phyloP scores from a whole-genome alignment of 2,888 invertebrate genomes.

The Spilarctia lutea region DNA sequence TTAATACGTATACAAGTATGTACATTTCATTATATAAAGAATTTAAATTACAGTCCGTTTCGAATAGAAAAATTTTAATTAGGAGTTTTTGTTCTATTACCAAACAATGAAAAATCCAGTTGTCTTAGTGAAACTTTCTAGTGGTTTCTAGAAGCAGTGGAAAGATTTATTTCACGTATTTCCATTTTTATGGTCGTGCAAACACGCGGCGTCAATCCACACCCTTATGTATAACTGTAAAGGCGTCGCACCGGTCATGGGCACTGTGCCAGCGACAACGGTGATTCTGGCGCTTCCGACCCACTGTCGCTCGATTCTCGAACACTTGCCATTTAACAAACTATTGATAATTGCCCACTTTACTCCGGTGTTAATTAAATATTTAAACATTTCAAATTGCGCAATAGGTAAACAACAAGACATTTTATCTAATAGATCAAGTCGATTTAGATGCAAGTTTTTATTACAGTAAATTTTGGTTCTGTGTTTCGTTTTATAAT shows the following conservation, averaged over 20 bases:
- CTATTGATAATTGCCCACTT: slow-evolving; percentile 42
- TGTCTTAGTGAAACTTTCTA: slow-evolving; percentile 34
- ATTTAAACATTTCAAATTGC: slow-evolving; percentile 34
- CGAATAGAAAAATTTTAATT: slow-evolving; percentile 48
- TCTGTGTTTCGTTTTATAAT: slow-evolving; percentile 29
- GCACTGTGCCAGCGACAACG: slow-evolving; percentile 77
- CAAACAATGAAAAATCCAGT: slow-evolving; percentile 38
- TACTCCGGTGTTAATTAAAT: slow-evolving; percentile 46
- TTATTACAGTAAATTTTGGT: slow-evolving; percentile 28
- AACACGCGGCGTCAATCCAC: slow-evolving; percentile 50
- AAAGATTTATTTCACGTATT: slow-evolving; percentile 43
- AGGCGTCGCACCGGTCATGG: slow-evolving; percentile 68
- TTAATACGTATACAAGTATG: slow-evolving; percentile 31
- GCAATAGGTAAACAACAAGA: slow-evolving; percentile 41
- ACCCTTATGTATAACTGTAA: slow-evolving; percentile 57
- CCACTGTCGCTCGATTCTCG: slow-evolving; percentile 35
- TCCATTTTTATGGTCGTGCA: slow-evolving; percentile 51
- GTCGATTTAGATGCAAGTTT: slow-evolving; percentile 26
- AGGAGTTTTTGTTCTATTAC: slow-evolving; percentile 32
- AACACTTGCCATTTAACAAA: slow-evolving; percentile 45
- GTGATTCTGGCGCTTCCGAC: slow-evolving; percentile 68
- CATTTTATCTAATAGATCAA: slow-evolving; percentile 40
- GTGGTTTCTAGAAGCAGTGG: neutral
- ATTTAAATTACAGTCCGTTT: slow-evolving; percentile 48
- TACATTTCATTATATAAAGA: slow-evolving; percentile 49